A percentile compares a stretch with the other conserved stretches of the same genome.
Evolutionary conservation across 1,140 invertebrate species (phyloP).

Genomic region (Tribolium castaneum): DNA sequence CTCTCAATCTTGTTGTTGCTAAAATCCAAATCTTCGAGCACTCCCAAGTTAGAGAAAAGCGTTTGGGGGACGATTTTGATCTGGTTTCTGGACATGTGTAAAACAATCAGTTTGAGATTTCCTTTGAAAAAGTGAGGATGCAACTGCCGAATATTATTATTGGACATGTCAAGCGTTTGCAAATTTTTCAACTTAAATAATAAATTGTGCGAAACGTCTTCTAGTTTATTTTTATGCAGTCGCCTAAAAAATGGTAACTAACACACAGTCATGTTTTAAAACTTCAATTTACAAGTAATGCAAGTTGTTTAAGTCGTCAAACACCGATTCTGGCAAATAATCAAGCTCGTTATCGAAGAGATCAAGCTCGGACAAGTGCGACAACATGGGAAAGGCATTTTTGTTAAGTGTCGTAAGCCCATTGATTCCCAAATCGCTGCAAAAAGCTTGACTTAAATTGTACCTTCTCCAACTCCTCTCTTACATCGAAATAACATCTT

Average conservation of each 20-base stretch:
- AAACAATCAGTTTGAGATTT: conserved; percentile 71
- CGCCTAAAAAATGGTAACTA: conserved; percentile 65
- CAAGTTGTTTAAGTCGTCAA: conserved; percentile 77
- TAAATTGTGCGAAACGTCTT: conserved; percentile 75
- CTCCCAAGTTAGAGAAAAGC: conserved; percentile 62
- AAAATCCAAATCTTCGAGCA: conserved; percentile 67
- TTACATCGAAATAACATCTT: conserved; percentile 77
- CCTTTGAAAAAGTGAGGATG: conserved; percentile 73
- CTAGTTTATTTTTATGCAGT: conserved; percentile 79
- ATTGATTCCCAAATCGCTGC: conserved; percentile 81
- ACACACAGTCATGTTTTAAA: background rate
- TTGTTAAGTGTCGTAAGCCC: conserved; percentile 78
- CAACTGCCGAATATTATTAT: conserved; percentile 74
- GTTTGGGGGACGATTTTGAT: conserved; percentile 62
- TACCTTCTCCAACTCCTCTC: conserved; percentile 28
- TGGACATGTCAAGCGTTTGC: conserved; percentile 78
- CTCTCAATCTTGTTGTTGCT: conserved; percentile 65
- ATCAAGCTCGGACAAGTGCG: conserved; percentile 77
- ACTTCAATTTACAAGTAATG: conserved; percentile 73
- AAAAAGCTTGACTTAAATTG: background rate
- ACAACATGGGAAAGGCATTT: conserved; percentile 77
- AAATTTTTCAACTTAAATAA: conserved; percentile 74
- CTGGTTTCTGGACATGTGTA: conserved; percentile 75
- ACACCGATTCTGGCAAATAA: conserved; percentile 78
- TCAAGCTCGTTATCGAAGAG: conserved; percentile 83